phyloP scores from a whole-genome alignment of 2,113 vertebrate genomes.

The Paralichthys olivaceus region DNA sequence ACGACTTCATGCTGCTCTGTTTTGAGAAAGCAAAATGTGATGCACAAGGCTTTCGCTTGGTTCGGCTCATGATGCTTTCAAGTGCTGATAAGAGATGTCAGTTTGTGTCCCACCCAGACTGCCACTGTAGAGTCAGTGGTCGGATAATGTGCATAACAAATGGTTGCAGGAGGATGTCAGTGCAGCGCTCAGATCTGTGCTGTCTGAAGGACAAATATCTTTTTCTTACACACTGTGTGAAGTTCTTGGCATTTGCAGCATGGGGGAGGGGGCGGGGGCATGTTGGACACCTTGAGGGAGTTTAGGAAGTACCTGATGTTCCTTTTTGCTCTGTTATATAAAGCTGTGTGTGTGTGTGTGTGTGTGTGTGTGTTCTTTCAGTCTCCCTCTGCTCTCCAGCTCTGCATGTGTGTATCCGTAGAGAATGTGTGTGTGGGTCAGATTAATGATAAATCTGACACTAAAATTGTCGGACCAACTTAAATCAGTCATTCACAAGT shows the following conservation, averaged over 20 bases:
- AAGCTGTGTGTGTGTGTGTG: background rate
- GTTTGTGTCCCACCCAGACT: conserved; percentile 5
- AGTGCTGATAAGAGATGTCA: conserved; percentile 35
- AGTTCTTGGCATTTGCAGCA: conserved; percentile 11
- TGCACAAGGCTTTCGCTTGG: background rate
- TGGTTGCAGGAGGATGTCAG: conserved; percentile 19
- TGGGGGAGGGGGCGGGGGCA: background rate
- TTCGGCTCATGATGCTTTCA: conserved; percentile 4
- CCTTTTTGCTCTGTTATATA: conserved; percentile 18
- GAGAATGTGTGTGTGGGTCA: background rate
- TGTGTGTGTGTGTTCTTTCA: background rate
- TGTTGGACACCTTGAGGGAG: conserved; percentile 29
- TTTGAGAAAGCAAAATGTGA: conserved; percentile 4
- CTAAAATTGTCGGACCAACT: background rate
- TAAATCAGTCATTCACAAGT: too few relatives aligned
- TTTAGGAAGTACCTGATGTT: conserved; percentile 41
- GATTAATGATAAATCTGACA: background rate
- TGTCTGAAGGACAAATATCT: conserved; percentile 33
- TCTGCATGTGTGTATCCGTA: too few relatives aligned
- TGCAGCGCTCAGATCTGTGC: background rate
- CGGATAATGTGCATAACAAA: conserved; percentile 26
- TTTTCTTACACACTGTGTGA: conserved; percentile 19
- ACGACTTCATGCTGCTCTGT: background rate
- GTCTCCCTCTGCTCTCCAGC: too few relatives aligned
- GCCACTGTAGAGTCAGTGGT: conserved; percentile 23